Conservation (phyloP, 2,113 vertebrate species). For the Anarhynchus alexandrinus region DNA sequence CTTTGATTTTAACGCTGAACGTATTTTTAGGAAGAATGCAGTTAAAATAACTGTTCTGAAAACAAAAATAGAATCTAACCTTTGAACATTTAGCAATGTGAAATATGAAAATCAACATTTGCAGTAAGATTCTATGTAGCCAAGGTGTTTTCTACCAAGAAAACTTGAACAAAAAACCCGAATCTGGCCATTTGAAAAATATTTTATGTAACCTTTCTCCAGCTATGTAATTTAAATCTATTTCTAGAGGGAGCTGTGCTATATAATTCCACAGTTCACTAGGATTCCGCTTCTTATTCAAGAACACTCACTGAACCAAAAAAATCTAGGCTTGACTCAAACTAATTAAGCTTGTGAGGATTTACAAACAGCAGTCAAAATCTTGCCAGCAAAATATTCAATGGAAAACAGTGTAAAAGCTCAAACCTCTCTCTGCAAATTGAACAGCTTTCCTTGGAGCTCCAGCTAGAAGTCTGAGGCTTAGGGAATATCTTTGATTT, state of each 20-base stretch:
- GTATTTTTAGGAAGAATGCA: not conserved
- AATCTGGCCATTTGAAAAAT: not conserved
- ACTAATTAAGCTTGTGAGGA: conserved; percentile 40
- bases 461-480: not conserved
- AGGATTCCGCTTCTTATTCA: conserved; percentile 16
- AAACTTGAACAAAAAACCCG: not conserved
- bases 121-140: not conserved
- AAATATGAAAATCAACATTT: not conserved
- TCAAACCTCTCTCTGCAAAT: not conserved
- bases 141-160: not conserved
- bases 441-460: conserved; percentile 5
- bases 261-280: conserved; percentile 1
- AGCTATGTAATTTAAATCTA: not conserved
- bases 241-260: conserved; percentile 16
- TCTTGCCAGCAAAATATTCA: conserved; percentile 14
- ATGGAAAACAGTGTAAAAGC: not conserved
- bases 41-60: not conserved
- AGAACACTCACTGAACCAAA: not conserved
- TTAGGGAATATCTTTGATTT: conserved; percentile 29
- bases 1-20: conserved; percentile 14
- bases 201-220: not conserved
- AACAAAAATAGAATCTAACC: not conserved
- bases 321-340: conserved; percentile 16
- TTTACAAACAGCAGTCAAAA: conserved; percentile 38
- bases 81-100: not conserved